Percentiles rank a stretch among this genome's conserved stretches.
Evolutionary conservation across 2,888 invertebrate species (phyloP).

Genomic region (Mylabris sibirica): DNA sequence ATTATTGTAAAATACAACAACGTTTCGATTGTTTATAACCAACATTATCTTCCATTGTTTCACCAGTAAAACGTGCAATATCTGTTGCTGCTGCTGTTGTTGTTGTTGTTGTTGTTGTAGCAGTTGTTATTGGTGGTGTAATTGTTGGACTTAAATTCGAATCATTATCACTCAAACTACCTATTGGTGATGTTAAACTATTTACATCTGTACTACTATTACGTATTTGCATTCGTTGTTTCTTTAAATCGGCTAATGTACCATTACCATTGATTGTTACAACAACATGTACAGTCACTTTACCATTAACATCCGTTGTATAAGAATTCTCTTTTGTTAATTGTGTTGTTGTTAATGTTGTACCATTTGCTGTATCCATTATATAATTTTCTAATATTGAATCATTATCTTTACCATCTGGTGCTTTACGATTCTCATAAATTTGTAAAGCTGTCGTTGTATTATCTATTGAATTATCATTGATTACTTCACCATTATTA

Average conservation of each 20-base stretch:
- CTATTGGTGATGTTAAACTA: conserved; percentile 56
- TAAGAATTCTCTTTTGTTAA: conserved; percentile 64
- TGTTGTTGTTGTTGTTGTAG: not conserved
- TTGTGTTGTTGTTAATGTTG: not conserved
- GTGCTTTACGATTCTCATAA: conserved; percentile 67
- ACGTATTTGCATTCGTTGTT: conserved; percentile 85
- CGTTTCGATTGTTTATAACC: conserved; percentile 75
- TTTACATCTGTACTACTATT: conserved; percentile 67
- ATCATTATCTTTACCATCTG: conserved; percentile 85
- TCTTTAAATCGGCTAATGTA: conserved; percentile 92
- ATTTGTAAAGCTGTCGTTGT: conserved; percentile 36
- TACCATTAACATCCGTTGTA: conserved; percentile 82
- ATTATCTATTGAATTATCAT: conserved; percentile 11
- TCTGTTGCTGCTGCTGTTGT: conserved; percentile 60
- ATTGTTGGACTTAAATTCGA: conserved; percentile 58
- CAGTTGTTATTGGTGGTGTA: conserved; percentile 49
- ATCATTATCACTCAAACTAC: conserved; percentile 62
- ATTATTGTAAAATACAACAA: conserved; percentile 79
- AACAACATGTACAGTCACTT: conserved; percentile 68
- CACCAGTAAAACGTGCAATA: conserved; percentile 72
- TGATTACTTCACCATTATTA: conserved; percentile 31
- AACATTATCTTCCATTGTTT: conserved; percentile 78
- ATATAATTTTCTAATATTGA: conserved; percentile 69
- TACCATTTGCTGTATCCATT: conserved; percentile 59
- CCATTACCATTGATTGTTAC: conserved; percentile 80